phyloP scores from a whole-genome alignment of 1,140 invertebrate species.

The Parasteatoda tepidariorum region DNA sequence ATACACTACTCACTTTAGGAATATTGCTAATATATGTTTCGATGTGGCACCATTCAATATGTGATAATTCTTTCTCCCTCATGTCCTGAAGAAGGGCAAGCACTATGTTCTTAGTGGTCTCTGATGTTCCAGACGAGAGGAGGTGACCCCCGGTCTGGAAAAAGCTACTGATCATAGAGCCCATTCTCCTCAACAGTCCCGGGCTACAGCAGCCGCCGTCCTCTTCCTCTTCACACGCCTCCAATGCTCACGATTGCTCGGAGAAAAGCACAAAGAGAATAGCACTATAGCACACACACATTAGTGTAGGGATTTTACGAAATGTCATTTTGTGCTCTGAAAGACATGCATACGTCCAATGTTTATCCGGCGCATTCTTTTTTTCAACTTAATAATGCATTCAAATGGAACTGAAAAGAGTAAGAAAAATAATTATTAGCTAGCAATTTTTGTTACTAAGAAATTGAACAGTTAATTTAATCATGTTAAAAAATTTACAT shows the following conservation, averaged over 20 bases:
- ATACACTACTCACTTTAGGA: conserved; percentile 78
- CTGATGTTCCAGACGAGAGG: conserved; percentile 58
- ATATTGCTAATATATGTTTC: conserved; percentile 71
- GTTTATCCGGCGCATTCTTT: no score
- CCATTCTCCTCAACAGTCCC: conserved; percentile 50
- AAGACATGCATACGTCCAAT: no score
- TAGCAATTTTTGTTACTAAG: no score
- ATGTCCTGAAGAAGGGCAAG: conserved; percentile 56
- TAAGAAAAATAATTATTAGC: no score
- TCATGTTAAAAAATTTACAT: no score
- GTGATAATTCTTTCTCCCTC: conserved; percentile 38
- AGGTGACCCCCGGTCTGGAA: conserved; percentile 60
- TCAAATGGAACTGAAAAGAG: no score
- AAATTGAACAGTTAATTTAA: no score
- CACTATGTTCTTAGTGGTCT: conserved; percentile 40
- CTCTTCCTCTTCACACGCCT: conserved; percentile 22
- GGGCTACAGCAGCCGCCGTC: conserved; percentile 45
- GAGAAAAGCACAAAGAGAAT: no score
- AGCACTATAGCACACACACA: no score
- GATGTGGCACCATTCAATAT: conserved; percentile 56
- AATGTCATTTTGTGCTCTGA: no score
- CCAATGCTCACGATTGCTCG: conserved; percentile 22
- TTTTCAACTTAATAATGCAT: no score
- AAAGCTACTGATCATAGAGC: conserved; percentile 61
- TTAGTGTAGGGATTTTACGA: no score